Percentiles rank a stretch among this genome's conserved stretches.
These are phyloP conservation scores for Eucidaris tribuloides DNA, from an alignment of 35 echinoderm and acorn worm species.

Conservation along the genomic window DNA sequence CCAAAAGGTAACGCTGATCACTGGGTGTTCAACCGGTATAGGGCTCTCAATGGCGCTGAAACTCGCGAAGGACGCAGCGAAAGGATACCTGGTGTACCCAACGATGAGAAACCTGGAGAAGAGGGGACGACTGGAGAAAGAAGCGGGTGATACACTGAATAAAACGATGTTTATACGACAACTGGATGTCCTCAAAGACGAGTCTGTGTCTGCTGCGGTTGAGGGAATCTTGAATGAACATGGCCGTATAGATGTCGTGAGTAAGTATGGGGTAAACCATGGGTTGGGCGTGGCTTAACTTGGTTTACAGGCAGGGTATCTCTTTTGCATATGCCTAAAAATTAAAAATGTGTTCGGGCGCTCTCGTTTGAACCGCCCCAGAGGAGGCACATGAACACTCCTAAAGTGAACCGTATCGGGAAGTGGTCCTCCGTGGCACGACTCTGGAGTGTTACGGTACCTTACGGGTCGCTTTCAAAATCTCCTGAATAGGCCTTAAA, in stretches of 20 bases:
- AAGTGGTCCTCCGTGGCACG: too few relatives aligned
- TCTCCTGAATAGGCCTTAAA: too few relatives aligned
- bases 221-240: neutral
- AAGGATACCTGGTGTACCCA: neutral
- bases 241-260: neutral
- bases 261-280: too few relatives aligned
- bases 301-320: too few relatives aligned
- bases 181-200: neutral
- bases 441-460: too few relatives aligned
- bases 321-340: too few relatives aligned
- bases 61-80: neutral
- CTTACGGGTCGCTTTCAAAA: too few relatives aligned
- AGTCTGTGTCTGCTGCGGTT: neutral
- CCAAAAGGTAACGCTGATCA: neutral
- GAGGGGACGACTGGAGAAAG: neutral
- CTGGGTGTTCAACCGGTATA: neutral
- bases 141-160: neutral
- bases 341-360: too few relatives aligned
- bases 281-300: too few relatives aligned
- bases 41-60: neutral
- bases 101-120: conserved; percentile 8
- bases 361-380: too few relatives aligned
- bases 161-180: neutral
- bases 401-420: too few relatives aligned
- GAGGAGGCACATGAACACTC: too few relatives aligned